These are phyloP conservation scores for Condylura cristata DNA, from an alignment of 2,113 vertebrate species.

Conservation along the genomic window DNA sequence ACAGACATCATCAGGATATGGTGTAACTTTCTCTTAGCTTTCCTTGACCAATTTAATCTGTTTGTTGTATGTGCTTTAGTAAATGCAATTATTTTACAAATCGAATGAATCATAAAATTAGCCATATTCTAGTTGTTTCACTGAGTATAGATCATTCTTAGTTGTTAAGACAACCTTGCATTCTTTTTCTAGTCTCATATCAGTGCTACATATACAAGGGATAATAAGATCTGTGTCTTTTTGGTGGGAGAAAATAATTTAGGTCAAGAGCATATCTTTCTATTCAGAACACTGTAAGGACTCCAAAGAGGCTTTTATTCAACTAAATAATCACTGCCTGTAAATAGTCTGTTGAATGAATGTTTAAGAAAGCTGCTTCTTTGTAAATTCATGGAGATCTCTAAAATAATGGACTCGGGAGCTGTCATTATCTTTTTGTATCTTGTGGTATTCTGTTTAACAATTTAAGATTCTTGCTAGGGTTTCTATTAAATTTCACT, in stretches of 20 bases:
- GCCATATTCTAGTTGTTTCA: constrained; percentile 28
- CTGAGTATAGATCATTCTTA: constrained; percentile 35
- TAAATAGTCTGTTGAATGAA: constrained; percentile 44
- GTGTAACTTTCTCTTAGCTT: constrained; percentile 59
- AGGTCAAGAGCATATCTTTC: constrained; percentile 56
- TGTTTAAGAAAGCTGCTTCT: constrained; percentile 56
- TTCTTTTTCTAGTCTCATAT: constrained; percentile 21
- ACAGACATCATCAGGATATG: background rate
- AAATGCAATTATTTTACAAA: constrained; percentile 47
- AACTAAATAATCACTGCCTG: constrained; percentile 36
- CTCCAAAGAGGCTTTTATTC: constrained; percentile 53
- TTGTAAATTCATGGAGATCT: constrained; percentile 50
- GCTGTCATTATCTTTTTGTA: constrained; percentile 35
- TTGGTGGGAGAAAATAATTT: constrained; percentile 49
- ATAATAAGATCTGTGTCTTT: constrained; percentile 45
- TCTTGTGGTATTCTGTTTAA: constrained; percentile 37
- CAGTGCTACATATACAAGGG: constrained; percentile 62
- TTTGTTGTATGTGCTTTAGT: constrained; percentile 16
- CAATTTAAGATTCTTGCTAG: constrained; percentile 34
- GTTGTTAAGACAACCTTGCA: constrained; percentile 36
- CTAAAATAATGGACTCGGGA: constrained; percentile 47
- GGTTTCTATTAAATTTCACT: constrained; percentile 33
- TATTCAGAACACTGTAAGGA: constrained; percentile 44
- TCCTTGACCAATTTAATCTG: background rate
- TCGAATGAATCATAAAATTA: constrained; percentile 12